Percentiles rank a stretch among this genome's conserved stretches.
These are phyloP conservation scores for Tipula helvola DNA, from an alignment of 2,888 invertebrate genomes.

Conservation along the genomic window DNA sequence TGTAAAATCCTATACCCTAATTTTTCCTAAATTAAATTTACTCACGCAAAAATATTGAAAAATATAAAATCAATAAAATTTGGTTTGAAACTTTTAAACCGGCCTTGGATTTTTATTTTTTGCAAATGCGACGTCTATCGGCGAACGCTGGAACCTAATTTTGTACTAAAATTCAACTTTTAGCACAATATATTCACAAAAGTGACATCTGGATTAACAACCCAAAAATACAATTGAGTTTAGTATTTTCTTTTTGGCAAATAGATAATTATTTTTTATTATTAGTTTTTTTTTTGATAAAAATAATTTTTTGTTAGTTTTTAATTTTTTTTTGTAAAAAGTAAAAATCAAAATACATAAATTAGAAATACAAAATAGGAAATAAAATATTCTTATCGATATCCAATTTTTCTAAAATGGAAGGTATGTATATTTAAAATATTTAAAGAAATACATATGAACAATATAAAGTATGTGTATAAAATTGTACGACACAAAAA, in stretches of 20 bases:
- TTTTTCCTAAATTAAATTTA: not conserved
- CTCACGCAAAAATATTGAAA: not conserved
- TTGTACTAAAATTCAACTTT: not conserved
- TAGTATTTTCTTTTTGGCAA: not conserved
- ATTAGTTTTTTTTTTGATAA: not conserved
- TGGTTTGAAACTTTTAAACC: not conserved
- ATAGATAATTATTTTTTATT: not conserved
- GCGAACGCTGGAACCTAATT: not conserved
- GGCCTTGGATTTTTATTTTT: not conserved
- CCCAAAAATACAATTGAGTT: not conserved
- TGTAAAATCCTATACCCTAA: not conserved
- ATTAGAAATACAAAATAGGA: not conserved
- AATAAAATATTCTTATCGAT: not conserved
- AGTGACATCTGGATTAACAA: not conserved
- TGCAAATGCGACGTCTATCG: not conserved
- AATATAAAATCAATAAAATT: not conserved
- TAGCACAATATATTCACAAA: not conserved
- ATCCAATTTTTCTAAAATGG: conserved; percentile 4
- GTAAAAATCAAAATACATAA: not conserved
- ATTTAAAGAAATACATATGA: not conserved
- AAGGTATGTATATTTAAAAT: not conserved
- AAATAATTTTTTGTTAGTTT: not conserved
- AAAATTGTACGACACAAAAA: not conserved
- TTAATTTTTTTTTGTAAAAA: not conserved
- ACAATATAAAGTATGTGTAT: not conserved